Base-by-base conservation (phyloP, 35 echinoderm and acorn worm species). In the Hemicentrotus pulcherrimus region DNA sequence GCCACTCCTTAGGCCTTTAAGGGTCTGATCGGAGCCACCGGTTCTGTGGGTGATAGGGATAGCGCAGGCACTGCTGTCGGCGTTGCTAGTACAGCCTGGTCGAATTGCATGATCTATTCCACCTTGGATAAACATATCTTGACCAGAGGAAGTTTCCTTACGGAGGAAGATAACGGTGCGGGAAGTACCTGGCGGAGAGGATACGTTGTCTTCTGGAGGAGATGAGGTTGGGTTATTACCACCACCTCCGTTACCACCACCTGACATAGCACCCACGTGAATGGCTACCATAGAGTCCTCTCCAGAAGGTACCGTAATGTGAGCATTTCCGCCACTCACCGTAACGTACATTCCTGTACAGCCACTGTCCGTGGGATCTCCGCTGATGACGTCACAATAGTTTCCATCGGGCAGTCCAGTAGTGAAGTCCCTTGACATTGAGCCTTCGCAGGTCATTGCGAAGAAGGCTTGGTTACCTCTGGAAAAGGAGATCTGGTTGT, bases 231-330 rank as follows among this genome's bases (percentile, higher is more conserved):
- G 19, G 15, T 35, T 47, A 45, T 6, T 58, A 32, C 95, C 31
- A 19, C 46, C 35, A 61, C 94, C 94, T 88, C 88, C 95, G 13
- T 86, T 92, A 46, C 31, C 41, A 92, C 55, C 95, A 86, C 86
- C 35, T 47, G 70, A 95, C 89, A 33, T 50, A 0, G 97, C 97
- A 47, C 96, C 94, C 0, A 97, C 94, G 47, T 98, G 97, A 31
- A 98, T 98, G 9, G 97, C 97, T 61, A 94, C 95, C 50, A 98
- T 95, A 4, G 96, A 96, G 47, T 97, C 94, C 16, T 97, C 97
- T 24, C 94, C 95, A 31, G 94, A 96, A 33, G 47, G 78, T 24
- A 97, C 87, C 30, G 61, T 92, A 95, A 98, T 95, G 46, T 59
- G 87, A 8, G 96, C 97, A 92, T 96, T 95, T 50, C 97, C 97